Conservation (phyloP, 2,888 invertebrate genomes). For the Philopedon plagiatum region DNA sequence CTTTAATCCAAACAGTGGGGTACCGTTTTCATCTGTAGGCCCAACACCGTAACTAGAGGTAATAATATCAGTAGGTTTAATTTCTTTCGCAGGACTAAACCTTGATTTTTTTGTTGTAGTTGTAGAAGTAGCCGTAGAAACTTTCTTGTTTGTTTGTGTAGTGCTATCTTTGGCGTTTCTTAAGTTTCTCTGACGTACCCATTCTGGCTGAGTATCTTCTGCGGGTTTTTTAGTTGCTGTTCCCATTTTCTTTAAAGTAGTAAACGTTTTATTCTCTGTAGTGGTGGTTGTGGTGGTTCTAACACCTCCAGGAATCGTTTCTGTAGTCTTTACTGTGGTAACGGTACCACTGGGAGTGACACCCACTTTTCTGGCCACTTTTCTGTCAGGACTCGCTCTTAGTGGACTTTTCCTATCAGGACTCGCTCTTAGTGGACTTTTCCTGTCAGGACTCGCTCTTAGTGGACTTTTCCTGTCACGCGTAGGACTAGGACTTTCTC, state of each 20-base stretch:
- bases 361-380: constrained; percentile 40
- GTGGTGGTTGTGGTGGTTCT: constrained; percentile 51
- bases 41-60: constrained; percentile 88
- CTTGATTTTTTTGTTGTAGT: constrained; percentile 48
- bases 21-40: constrained; percentile 85
- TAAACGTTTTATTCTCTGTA: constrained; percentile 55
- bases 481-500: constrained; percentile 54
- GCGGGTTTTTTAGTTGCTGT: constrained; percentile 66
- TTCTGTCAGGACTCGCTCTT: constrained; percentile 49
- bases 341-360: constrained; percentile 55
- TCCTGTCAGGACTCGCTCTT: constrained; percentile 50
- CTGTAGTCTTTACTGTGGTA: constrained; percentile 57
- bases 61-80: constrained; percentile 75
- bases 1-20: constrained; percentile 84
- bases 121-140: constrained; percentile 53
- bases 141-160: constrained; percentile 53
- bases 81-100: constrained; percentile 64
- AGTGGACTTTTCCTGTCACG: constrained; percentile 41
- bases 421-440: constrained; percentile 44
- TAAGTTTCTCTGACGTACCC: constrained; percentile 75
- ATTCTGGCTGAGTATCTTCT: constrained; percentile 74
- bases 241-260: constrained; percentile 61
- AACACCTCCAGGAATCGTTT: constrained; percentile 64
- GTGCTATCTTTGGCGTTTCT: constrained; percentile 70
- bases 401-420: constrained; percentile 47